These are phyloP conservation scores for Paracyprichromis sp. DNA, from an alignment of 2,113 vertebrate species.

Conservation along the genomic window DNA sequence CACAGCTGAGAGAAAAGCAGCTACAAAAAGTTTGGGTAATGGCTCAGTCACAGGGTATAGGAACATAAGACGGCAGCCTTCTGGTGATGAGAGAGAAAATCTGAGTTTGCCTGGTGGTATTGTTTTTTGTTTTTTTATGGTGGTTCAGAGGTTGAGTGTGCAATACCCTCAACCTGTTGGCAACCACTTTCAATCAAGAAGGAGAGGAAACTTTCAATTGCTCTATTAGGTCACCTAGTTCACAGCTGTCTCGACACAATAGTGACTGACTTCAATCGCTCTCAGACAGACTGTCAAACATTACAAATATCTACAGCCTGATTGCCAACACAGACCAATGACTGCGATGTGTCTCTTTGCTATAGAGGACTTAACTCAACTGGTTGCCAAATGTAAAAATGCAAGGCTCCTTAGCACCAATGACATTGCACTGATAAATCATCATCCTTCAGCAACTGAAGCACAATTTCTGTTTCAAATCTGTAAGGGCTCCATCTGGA, in stretches of 20 bases:
- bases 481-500: background rate
- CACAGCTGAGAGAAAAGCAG: background rate
- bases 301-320: background rate
- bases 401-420: background rate
- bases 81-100: background rate
- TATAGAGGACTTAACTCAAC: background rate
- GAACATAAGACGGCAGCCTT: background rate
- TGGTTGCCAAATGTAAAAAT: background rate
- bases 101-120: background rate
- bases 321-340: background rate
- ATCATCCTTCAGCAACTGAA: background rate
- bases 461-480: background rate
- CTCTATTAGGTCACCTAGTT: background rate
- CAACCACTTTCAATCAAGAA: background rate
- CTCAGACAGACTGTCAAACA: background rate
- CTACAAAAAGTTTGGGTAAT: background rate
- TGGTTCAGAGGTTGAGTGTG: background rate
- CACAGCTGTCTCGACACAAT: background rate
- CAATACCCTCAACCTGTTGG: background rate
- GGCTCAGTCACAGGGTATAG: background rate
- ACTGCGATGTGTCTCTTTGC: fast-evolving
- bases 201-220: background rate
- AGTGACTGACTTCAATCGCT: background rate
- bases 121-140: background rate
- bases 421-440: background rate